A percentile compares a stretch with the other conserved stretches of the same genome.
Conservation (phyloP, 2,113 vertebrate genomes). For the Mesembrinibis cayennensis region DNA sequence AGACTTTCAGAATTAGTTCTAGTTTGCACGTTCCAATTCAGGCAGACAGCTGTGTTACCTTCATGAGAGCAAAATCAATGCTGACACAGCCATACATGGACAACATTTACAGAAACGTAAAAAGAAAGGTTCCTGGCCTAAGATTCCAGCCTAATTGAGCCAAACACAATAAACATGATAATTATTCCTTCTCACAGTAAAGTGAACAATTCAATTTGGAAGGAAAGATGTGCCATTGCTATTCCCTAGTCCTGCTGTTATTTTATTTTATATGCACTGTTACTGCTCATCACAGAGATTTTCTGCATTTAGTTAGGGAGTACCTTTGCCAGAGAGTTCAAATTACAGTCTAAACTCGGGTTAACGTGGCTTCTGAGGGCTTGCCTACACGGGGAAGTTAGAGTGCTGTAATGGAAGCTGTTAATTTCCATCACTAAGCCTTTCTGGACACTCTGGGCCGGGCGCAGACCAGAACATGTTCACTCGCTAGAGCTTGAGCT, state of each 20-base stretch:
- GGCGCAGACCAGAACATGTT: not conserved
- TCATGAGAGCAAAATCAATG: constrained; percentile 5
- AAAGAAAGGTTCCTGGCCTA: constrained; percentile 59
- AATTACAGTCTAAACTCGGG: constrained; percentile 6
- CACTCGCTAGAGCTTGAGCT: not conserved
- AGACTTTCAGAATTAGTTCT: not conserved
- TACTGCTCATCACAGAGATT: constrained; percentile 38
- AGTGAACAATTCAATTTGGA: constrained; percentile 67
- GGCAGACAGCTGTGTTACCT: not conserved
- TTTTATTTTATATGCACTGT: constrained; percentile 57
- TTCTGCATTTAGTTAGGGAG: constrained; percentile 24
- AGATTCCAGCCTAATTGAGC: constrained; percentile 59
- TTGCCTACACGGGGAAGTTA: not conserved
- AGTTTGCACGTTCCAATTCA: not conserved
- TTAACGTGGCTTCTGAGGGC: constrained; percentile 36
- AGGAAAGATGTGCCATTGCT: constrained; percentile 39
- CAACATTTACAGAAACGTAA: constrained; percentile 32
- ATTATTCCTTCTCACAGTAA: constrained; percentile 58
- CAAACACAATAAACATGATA: constrained; percentile 55
- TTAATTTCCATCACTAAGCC: not conserved
- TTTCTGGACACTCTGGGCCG: not conserved
- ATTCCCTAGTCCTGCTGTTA: constrained; percentile 55
- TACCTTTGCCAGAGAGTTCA: constrained; percentile 58
- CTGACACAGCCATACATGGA: constrained; percentile 4
- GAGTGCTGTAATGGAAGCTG: not conserved